Base-by-base conservation (phyloP, 2,113 vertebrate genomes). In the Axis porcinus region DNA sequence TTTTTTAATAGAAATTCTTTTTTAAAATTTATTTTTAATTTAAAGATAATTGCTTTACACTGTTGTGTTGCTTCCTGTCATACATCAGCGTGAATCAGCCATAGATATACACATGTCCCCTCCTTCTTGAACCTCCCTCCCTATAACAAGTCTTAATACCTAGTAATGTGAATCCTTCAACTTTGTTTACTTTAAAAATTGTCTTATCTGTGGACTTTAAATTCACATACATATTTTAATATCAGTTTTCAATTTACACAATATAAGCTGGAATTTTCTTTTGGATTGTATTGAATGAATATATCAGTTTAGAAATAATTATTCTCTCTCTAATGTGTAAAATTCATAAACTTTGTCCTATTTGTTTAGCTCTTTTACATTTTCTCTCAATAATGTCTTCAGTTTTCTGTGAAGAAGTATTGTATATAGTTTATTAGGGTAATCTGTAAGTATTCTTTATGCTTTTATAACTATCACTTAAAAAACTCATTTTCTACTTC, bases 231-330 rank as follows among this genome's bases (percentile, higher is more conserved):
- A 19, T 3, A 90, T 78, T 96, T 94, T 84, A 89, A 30, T 27
- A 50, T 91, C 23, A 87, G 0, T 50, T 91, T 88, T 96, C 50
- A 52, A 45, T 91, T 89, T 74, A 13, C 12, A 70, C 27, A 78
- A 1, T 55, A 25, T 83, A 60, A 89, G 7, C 60, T 93, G 52
- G 23, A 43, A 6, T 94, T 97, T 97, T 84, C 28, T 58, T 95
- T 86, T 94, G 82, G 55, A 55, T 91, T 67, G 2, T 89, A 67
- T 50, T 55, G n/a, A 89, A 78, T 82, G 36, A 3, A 36, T 88
- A 3, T 58, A 50, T 94, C 76, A 83, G 21, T 96, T 91, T 94
- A 91, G 90, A 96, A 93, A 95, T 36, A 95, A 94, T 82, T 91
- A 76, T 58, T 81, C 57, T 76, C 25, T 88, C 21, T 70, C 33